phyloP scores from a whole-genome alignment of 2,888 invertebrate genomes.

The Scelioninae gen. 1 region DNA sequence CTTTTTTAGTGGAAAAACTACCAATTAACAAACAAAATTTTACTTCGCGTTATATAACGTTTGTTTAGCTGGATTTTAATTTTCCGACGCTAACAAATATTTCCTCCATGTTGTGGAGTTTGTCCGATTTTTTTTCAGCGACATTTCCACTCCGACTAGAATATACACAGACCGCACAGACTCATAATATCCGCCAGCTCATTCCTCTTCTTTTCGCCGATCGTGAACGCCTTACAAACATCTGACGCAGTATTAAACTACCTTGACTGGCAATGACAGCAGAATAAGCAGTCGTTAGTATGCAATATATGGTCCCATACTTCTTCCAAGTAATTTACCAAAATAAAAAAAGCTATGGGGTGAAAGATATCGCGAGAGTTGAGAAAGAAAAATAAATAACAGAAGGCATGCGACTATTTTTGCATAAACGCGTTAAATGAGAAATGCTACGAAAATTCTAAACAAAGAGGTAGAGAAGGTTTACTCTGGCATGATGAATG shows the following conservation, averaged over 20 bases:
- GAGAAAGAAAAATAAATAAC: conserved; percentile 52
- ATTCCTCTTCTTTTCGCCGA: conserved; percentile 68
- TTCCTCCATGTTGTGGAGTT: conserved; percentile 26
- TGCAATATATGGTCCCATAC: conserved; percentile 67
- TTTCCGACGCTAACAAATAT: conserved; percentile 53
- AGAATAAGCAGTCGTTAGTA: conserved; percentile 69
- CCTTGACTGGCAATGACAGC: conserved; percentile 69
- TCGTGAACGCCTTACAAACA: conserved; percentile 70
- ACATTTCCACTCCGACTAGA: conserved; percentile 33
- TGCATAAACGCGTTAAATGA: conserved; percentile 57
- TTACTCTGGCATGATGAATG: conserved; percentile 16
- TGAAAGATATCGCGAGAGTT: conserved; percentile 15
- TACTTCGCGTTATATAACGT: conserved; percentile 9
- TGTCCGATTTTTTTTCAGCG: conserved; percentile 45
- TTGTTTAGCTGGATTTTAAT: conserved; percentile 41
- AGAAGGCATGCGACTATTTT: conserved; percentile 48
- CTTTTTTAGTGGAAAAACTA: not conserved
- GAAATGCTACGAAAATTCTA: conserved; percentile 50
- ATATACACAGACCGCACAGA: conserved; percentile 47
- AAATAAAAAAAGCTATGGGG: conserved; percentile 46
- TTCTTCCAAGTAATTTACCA: conserved; percentile 67
- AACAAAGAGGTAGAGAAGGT: conserved; percentile 33
- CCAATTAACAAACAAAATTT: conserved; percentile 21
- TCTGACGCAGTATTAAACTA: conserved; percentile 67
- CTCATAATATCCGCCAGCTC: conserved; percentile 65